Conservation (phyloP, 1,140 invertebrate species). For the Drosophila sturtevanti region DNA sequence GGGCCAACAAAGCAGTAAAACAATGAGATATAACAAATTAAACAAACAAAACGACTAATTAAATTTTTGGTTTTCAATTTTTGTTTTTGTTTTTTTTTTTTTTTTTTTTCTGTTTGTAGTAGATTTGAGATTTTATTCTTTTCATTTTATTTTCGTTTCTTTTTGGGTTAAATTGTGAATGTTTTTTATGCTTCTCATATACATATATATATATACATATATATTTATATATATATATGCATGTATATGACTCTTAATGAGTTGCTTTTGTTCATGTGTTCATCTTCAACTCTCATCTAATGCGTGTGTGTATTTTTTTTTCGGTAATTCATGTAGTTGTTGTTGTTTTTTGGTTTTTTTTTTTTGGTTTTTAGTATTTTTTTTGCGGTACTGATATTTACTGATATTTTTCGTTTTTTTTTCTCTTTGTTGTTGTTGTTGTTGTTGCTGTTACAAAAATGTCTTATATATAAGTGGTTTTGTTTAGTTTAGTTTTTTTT, state of each 20-base stretch:
- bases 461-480: conserved; percentile 43
- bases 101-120: conserved; percentile 17
- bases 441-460: conserved; percentile 5
- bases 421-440: conserved; percentile 39
- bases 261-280: neutral
- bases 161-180: conserved; percentile 2
- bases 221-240: conserved; percentile 3
- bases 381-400: conserved; percentile 71
- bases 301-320: conserved; percentile 15
- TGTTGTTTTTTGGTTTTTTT: conserved; percentile 30
- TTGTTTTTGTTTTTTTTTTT: conserved; percentile 31
- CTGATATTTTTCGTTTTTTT: conserved; percentile 68
- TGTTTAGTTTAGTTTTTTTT: conserved; percentile 27
- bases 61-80: neutral
- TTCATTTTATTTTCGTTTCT: neutral
- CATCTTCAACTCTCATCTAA: neutral
- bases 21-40: neutral
- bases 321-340: conserved; percentile 65
- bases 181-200: conserved; percentile 1
- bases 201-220: neutral
- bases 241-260: conserved; percentile 11
- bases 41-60: neutral
- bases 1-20: neutral
- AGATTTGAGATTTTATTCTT: neutral
- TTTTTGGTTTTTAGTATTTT: conserved; percentile 34